A percentile compares a stretch with the other conserved stretches of the same genome.
phyloP scores from a whole-genome alignment of 2,113 vertebrate genomes.

The Tragelaphus scriptus region DNA sequence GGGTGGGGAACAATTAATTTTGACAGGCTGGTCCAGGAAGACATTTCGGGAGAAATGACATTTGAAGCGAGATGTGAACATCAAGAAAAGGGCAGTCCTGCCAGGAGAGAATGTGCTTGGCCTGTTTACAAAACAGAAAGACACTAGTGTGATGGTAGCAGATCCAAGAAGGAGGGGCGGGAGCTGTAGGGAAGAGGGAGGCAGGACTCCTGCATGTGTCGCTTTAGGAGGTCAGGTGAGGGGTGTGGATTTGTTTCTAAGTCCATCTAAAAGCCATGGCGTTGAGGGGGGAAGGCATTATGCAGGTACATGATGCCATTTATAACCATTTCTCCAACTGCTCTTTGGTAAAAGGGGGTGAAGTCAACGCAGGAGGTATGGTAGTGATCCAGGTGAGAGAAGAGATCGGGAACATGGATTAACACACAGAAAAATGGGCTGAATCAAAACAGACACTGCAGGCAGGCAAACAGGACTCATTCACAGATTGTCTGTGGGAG shows the following conservation, averaged over 20 bases:
- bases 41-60: not conserved
- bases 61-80: not conserved
- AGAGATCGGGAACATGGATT: accelerated
- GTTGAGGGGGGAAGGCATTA: accelerated
- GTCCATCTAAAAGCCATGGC: accelerated
- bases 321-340: not conserved
- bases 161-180: not conserved
- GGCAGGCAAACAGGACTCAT: not conserved
- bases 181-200: not conserved
- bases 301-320: accelerated
- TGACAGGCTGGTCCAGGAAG: not conserved
- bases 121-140: not conserved
- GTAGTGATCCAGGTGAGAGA: no score
- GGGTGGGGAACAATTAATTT: not conserved
- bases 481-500: not conserved
- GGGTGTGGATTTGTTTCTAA: no score
- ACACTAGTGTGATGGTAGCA: not conserved
- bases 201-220: accelerated
- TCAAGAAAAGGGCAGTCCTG: not conserved
- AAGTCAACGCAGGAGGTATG: not conserved
- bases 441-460: not conserved
- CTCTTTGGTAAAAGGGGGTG: not conserved
- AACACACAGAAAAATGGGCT: not conserved
- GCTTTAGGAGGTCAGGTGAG: not conserved
- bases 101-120: not conserved